A percentile compares a stretch with the other conserved stretches of the same genome.
Evolutionary conservation across 1,140 invertebrate species (phyloP).

Genomic region (Hypsibius dujardini): DNA sequence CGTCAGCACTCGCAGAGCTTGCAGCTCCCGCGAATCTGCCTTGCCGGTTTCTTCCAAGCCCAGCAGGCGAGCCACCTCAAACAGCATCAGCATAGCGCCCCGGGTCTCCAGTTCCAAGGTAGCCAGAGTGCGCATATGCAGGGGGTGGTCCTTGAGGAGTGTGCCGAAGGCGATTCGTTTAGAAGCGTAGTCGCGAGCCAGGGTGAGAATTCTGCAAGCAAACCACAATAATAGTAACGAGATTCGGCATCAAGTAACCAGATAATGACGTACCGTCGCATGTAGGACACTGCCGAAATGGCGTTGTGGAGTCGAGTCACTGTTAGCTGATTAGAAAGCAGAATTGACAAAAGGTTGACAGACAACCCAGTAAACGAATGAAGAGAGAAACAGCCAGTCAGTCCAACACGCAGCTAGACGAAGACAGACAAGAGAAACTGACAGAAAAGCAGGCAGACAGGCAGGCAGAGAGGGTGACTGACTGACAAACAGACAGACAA

Average conservation of each 20-base stretch:
- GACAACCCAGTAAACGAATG: neutral
- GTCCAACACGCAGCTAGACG: too few species aligned
- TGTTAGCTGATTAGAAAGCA: neutral
- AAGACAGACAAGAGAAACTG: too few species aligned
- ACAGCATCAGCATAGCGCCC: constrained; percentile 29
- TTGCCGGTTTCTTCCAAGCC: constrained; percentile 34
- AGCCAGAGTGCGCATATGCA: constrained; percentile 40
- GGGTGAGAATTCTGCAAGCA: constrained; percentile 35
- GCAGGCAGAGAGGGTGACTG: too few species aligned
- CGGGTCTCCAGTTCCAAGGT: constrained; percentile 39
- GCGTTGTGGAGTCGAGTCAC: constrained; percentile 42
- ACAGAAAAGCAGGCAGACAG: too few species aligned
- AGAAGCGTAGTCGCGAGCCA: constrained; percentile 40
- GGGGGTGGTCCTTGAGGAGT: constrained; percentile 34
- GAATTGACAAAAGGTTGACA: neutral
- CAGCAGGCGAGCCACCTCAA: constrained; percentile 32
- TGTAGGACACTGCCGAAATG: constrained; percentile 32
- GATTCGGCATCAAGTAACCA: too few species aligned
- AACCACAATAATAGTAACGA: too few species aligned
- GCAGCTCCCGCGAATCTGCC: constrained; percentile 32
- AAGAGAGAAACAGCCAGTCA: neutral
- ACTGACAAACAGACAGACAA: too few species aligned
- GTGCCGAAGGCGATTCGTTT: constrained; percentile 39
- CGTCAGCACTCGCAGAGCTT: constrained; percentile 38
- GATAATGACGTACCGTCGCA: constrained; percentile 27